phyloP scores from a whole-genome alignment of 2,113 vertebrate genomes.

The Menidia beryllina region DNA sequence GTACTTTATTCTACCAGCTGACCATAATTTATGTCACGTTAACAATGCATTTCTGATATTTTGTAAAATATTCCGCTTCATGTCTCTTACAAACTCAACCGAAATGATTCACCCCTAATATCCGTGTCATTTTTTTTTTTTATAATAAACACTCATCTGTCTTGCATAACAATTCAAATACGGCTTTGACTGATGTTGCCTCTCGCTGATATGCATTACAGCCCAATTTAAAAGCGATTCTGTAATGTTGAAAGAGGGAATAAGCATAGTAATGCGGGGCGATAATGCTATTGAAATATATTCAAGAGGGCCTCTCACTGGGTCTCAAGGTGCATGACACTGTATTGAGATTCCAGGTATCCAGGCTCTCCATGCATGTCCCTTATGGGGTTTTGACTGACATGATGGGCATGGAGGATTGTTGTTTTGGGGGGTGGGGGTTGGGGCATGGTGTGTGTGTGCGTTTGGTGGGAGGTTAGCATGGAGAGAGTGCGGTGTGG shows the following conservation, averaged over 20 bases:
- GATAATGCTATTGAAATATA: conserved; percentile 82
- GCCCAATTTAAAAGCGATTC: conserved; percentile 66
- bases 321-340: conserved; percentile 80
- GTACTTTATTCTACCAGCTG: no score
- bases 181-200: conserved; percentile 48
- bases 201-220: conserved; percentile 57
- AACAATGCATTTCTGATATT: conserved; percentile 36
- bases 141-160: conserved; percentile 18
- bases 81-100: conserved; percentile 1
- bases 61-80: background rate
- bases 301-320: conserved; percentile 79
- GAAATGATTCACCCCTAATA: conserved; percentile 13
- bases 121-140: background rate
- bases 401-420: conserved; percentile 77
- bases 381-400: conserved; percentile 80
- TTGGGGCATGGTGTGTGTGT: conserved; percentile 44
- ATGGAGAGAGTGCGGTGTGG: no score
- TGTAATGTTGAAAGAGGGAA: conserved; percentile 56
- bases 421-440: conserved; percentile 76
- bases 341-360: conserved; percentile 80
- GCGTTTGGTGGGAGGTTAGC: conserved; percentile 27
- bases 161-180: conserved; percentile 43
- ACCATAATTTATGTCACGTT: conserved; percentile 6
- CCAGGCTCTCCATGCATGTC: conserved; percentile 79
- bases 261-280: conserved; percentile 68